Base-by-base conservation (phyloP, 2,797 vertebrate genomes). In the Chloroceryle inda region DNA sequence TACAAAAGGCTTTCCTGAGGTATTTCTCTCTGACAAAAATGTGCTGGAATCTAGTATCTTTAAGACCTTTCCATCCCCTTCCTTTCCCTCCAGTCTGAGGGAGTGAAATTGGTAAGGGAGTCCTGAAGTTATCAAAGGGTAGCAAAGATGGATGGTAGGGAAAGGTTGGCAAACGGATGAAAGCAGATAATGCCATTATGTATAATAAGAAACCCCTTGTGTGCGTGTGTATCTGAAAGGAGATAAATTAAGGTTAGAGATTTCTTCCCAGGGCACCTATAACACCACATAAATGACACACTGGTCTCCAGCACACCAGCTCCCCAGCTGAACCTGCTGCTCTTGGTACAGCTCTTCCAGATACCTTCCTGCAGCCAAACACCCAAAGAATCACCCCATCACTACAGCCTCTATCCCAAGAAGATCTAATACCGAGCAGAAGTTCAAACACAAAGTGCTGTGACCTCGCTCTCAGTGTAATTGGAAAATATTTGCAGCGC, bases 1-100 rank as follows among this genome's bases (percentile, higher is more conserved):
- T 64, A 47, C 42, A 63, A 79, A 86, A 90, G 50, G 50, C 31
- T 20, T 75, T 75, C 69, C 11, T 66, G 44, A 94, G 61, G 31
- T 64, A 85, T 76, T 89, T 85, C 27, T 37, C n/a, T 90, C 73
- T 49, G 83, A 76, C 47, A 84, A 82, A 93, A 71, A n/a, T 18
- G 53, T 81, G 18, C 42, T 76, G 67, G 44, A 69, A 82, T 86
- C 24, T 56, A 50, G 9, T 53, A 35, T 62, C 67, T 86, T 75
- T 69, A 52, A 62, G 47, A 88, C 37, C 37, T 79, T 45, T 64
- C 44, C 11, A 59, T 8, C 40, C 22, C 17, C 2, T 87, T 64
- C 42, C 16, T 88, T 81, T 11, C 42, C 38, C 15, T 92, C 31
- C 37, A 56, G 22, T 63, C 3, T 67, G 80, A 88, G 64, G 50